phyloP scores from a whole-genome alignment of 2,797 vertebrate species.

The Clarias pachynema region DNA sequence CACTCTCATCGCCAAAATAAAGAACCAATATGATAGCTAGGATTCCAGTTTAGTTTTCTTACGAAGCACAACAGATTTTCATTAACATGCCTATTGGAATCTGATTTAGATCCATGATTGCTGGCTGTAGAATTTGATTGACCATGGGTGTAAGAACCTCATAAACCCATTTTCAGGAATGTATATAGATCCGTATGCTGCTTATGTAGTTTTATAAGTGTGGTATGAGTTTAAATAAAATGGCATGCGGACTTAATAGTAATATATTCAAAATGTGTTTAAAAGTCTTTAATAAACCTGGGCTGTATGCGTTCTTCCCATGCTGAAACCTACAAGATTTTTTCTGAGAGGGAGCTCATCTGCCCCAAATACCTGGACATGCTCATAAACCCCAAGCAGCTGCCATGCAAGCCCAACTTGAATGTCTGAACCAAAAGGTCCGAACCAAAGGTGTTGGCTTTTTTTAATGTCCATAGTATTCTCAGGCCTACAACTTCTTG shows the following conservation, averaged over 20 bases:
- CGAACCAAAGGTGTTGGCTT: conserved; percentile 89
- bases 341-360: conserved; percentile 96
- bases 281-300: not conserved
- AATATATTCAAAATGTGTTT: conserved; percentile 16
- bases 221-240: conserved; percentile 20
- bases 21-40: not conserved
- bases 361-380: conserved; percentile 95
- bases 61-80: not conserved
- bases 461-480: conserved; percentile 91
- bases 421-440: conserved; percentile 90
- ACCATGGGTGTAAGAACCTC: conserved; percentile 40
- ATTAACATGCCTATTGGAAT: conserved; percentile 26
- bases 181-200: conserved; percentile 21
- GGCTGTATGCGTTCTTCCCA: conserved; percentile 43
- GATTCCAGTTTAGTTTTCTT: not conserved
- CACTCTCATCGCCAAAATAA: not conserved
- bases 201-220: not conserved
- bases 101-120: conserved; percentile 27
- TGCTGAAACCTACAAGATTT: conserved; percentile 88
- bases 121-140: conserved; percentile 45
- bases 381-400: conserved; percentile 91
- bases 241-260: not conserved
- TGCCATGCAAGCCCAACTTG: conserved; percentile 79
- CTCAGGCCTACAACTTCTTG: conserved; percentile 90
- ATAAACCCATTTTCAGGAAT: conserved; percentile 39